Conservation (phyloP, 1,140 invertebrate species). For the Drosophila bifasciata region DNA sequence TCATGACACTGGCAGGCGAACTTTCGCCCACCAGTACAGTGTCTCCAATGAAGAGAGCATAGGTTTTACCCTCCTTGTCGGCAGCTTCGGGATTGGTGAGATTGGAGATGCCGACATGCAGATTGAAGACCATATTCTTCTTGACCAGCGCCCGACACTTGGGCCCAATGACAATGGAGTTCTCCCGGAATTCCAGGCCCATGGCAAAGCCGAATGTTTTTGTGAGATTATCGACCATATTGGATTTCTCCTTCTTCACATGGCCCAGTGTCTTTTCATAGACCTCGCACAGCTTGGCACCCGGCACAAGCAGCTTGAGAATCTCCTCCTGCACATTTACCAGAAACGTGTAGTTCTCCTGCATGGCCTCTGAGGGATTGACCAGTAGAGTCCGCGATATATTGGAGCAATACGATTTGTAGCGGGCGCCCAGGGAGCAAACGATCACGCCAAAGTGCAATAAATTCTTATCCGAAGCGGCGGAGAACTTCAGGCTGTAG, state of each 20-base stretch:
- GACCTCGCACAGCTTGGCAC: slow-evolving; percentile 93
- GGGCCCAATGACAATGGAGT: slow-evolving; percentile 94
- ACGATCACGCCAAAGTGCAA: slow-evolving; percentile 98
- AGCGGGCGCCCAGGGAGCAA: slow-evolving; percentile 96
- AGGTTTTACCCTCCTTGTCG: slow-evolving; percentile 94
- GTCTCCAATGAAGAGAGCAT: slow-evolving; percentile 98
- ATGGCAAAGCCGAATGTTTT: slow-evolving; percentile 98
- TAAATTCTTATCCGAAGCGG: slow-evolving; percentile 95
- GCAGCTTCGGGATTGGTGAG: slow-evolving; percentile 92
- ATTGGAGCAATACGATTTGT: slow-evolving; percentile 99
- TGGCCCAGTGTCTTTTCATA: slow-evolving; percentile 93
- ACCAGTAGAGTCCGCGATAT: slow-evolving; percentile 98
- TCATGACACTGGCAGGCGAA: slow-evolving; percentile 93
- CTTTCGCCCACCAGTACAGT: slow-evolving; percentile 97
- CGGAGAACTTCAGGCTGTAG: slow-evolving; percentile 98
- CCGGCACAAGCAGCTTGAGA: slow-evolving; percentile 92
- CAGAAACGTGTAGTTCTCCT: slow-evolving; percentile 97
- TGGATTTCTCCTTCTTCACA: slow-evolving; percentile 94
- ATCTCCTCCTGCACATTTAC: slow-evolving; percentile 96
- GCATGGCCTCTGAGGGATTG: slow-evolving; percentile 92
- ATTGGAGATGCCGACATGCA: slow-evolving; percentile 97
- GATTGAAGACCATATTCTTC: slow-evolving; percentile 98
- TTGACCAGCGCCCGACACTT: slow-evolving; percentile 93
- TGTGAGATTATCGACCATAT: slow-evolving; percentile 95
- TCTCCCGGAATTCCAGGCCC: slow-evolving; percentile 99